Conservation (phyloP, 2,888 invertebrate species). For the Hypolimnas misippus region DNA sequence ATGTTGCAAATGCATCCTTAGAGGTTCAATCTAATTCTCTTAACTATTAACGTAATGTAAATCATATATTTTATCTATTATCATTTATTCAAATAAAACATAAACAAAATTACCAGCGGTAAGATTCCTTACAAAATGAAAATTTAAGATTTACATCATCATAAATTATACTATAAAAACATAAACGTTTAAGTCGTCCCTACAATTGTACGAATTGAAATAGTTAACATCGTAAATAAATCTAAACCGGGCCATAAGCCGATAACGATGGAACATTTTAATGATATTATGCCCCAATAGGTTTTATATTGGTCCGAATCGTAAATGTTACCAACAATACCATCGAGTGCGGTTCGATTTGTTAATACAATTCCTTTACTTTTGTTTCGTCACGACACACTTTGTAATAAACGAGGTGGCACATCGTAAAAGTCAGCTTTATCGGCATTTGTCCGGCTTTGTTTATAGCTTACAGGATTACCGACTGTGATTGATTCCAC, state of each 20-base stretch:
- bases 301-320: conserved; percentile 55
- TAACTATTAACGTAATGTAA: not conserved
- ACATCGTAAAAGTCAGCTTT: conserved; percentile 74
- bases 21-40: no score
- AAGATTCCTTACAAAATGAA: conserved; percentile 32
- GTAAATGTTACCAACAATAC: conserved; percentile 64
- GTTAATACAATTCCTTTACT: conserved; percentile 63
- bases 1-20: no score
- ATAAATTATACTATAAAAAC: conserved; percentile 51
- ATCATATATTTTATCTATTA: not conserved
- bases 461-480: conserved; percentile 77
- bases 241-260: conserved; percentile 53
- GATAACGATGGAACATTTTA: conserved; percentile 64
- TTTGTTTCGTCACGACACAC: conserved; percentile 65
- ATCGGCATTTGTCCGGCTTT: conserved; percentile 71
- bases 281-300: conserved; percentile 62
- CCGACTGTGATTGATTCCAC: conserved; percentile 77
- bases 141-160: conserved; percentile 39
- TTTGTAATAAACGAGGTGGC: conserved; percentile 77
- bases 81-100: conserved; percentile 3
- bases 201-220: conserved; percentile 51
- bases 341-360: conserved; percentile 67
- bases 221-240: conserved; percentile 60
- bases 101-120: conserved; percentile 14
- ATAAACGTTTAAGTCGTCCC: conserved; percentile 45